Base-by-base conservation (phyloP, 2,797 vertebrate genomes). In the Leptoclinus maculatus region DNA sequence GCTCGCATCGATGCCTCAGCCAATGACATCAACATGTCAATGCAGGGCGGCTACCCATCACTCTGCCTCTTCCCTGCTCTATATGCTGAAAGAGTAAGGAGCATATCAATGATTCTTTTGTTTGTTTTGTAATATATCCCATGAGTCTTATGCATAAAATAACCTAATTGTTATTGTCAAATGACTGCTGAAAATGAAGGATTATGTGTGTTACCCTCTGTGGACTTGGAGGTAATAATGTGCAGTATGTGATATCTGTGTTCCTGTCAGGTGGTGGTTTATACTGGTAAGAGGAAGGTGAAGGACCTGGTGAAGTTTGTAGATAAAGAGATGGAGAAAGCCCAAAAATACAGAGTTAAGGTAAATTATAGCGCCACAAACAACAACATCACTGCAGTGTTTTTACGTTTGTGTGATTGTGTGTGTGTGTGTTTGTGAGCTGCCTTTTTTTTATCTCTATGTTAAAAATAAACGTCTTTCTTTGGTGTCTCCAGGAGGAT, bases 31-130 rank as follows among this genome's bases (percentile, higher is more conserved):
- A 89, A 96, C 85, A 75, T 96, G 6, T 79, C 90, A 0, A 82
- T 87, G 34, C 19, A 88, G 58, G 94, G 93, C 5, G 64, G 78
- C 0, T 96, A 96, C 17, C 97, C 96, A 0, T 93, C 95, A 7
- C 95, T 99, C 85, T 96, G 93, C 14, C 93, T 97, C 70, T 99
- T 98, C 27, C 97, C 97, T 27, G 95, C 96, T 0, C 84, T 96
- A 10, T 72, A 95, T 0, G 76, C 91, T 0, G 91, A 92, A 71
- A 91, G 94, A 92, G 97, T 98, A 77, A 0, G 86, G 12, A 57
- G 11, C 25, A 19, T 16, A 0, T 25, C 39, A 23, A 7, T 49
- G 0, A 19, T 17, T 34, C 1, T 19, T 19, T 36, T 66, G 47
- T 66, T 14, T 66, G 0, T 17, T 17, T 11, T 69, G 36, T 57